These are phyloP conservation scores for Cantharis nigra DNA, from an alignment of 2,888 invertebrate genomes.

Conservation along the genomic window DNA sequence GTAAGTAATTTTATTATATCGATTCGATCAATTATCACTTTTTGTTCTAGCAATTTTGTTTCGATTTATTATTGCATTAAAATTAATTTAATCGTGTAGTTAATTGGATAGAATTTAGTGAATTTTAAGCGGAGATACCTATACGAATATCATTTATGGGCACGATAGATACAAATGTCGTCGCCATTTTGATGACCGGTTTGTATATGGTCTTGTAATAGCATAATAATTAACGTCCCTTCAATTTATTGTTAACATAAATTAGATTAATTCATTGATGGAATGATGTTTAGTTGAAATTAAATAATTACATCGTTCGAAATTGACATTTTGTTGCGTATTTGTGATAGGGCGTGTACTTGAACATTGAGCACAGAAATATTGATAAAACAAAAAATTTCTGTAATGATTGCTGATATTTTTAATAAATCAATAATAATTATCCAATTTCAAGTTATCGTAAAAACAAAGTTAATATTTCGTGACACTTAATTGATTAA, in stretches of 20 bases:
- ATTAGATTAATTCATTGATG: neutral
- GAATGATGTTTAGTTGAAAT: neutral
- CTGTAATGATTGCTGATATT: too few species aligned
- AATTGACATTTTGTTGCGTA: neutral
- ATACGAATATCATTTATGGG: neutral
- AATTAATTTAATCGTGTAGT: neutral
- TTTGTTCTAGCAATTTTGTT: neutral
- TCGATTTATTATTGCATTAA: neutral
- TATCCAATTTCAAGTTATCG: neutral
- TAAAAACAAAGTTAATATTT: neutral
- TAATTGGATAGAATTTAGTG: neutral
- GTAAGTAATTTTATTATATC: neutral
- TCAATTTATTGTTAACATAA: neutral
- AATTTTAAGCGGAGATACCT: neutral
- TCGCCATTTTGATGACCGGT: constrained; percentile 2
- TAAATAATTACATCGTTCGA: neutral
- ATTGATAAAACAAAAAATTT: too few species aligned
- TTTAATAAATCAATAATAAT: neutral
- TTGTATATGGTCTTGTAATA: neutral
- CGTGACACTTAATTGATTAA: neutral
- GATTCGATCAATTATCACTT: neutral
- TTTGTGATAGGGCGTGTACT: neutral
- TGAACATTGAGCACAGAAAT: neutral
- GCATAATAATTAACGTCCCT: neutral
- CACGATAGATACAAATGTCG: neutral